phyloP scores from a whole-genome alignment of 2,113 vertebrate species.

The Miniopterus natalensis region DNA sequence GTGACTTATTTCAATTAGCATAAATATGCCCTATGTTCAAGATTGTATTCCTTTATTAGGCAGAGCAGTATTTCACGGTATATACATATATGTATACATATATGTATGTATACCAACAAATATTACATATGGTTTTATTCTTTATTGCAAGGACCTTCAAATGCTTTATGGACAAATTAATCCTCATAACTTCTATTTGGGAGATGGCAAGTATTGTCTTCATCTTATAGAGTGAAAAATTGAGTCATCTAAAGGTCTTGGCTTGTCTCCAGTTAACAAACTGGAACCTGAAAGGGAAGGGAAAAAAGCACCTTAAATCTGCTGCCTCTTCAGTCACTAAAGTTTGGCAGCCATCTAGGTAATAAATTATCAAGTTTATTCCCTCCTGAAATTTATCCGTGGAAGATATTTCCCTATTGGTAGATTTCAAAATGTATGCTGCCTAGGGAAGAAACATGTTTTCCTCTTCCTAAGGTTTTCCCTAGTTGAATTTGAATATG shows the following conservation, averaged over 20 bases:
- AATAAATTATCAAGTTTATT: conserved; percentile 56
- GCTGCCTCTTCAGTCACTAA: conserved; percentile 10
- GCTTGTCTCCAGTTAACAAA: conserved; percentile 62
- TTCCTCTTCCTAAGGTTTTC: neutral
- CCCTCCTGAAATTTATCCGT: conserved; percentile 25
- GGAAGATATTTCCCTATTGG: conserved; percentile 20
- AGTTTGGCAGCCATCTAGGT: conserved; percentile 4
- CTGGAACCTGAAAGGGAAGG: neutral
- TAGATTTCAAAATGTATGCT: conserved; percentile 28
- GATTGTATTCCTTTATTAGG: neutral
- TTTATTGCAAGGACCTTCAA: conserved; percentile 63
- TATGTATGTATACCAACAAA: neutral
- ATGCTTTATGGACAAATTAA: conserved; percentile 67
- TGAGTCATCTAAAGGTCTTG: conserved; percentile 68
- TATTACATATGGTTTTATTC: conserved; percentile 65
- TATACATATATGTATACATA: neutral
- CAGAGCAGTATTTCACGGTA: neutral
- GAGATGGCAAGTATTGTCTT: conserved; percentile 71
- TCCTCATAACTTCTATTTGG: conserved; percentile 63
- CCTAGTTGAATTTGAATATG: conserved; percentile 18
- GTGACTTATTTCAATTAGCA: neutral
- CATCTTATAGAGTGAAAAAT: conserved; percentile 67
- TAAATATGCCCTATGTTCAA: neutral
- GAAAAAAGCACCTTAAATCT: conserved; percentile 14
- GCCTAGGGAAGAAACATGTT: neutral